Evolutionary conservation across 2,888 invertebrate species (phyloP), one percentile per base, ranked within the genome.

Genomic region (Amphimallon solstitiale): DNA sequence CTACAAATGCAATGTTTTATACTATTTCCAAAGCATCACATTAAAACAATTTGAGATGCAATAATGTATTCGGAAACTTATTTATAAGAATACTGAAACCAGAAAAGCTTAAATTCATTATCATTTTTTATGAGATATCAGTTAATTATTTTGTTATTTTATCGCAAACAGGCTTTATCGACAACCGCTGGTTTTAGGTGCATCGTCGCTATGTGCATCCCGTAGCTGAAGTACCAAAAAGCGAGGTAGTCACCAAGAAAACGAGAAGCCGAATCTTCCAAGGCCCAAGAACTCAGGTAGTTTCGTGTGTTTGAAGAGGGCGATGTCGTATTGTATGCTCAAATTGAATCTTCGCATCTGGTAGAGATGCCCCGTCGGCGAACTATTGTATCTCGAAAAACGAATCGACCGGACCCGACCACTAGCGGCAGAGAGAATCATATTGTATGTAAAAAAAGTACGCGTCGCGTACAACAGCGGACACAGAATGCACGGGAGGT

Each of bases 341-440:
- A 66, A 66, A 66, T 66, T 66, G 65, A 66, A 66, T 66, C 65
- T 66, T 66, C 52, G 52, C 60, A 66, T 66, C 65, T 60, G 51
- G 61, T 61, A 43, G 60, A 61, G 61, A 61, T 61, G 52, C 65
- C 64, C 64, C 54, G 64, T 54, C 64, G 48, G 56, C 64, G 23
- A 38, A 45, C 46, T 45, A 64, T 64, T 64, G 64, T 64, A 38
- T 54, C 51, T 62, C 46, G 49, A 15, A 62, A 59, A 59, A 62
- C 62, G 62, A 62, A 54, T 64, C 64, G 54, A 46, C 64, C 56
- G 56, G 54, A 64, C 64, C 46, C 56, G 29, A 43, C 29, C 29
- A 9, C 9, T 5, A 29, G 29, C 9, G 9, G 29, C 9, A 59
- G 56, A 59, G 56, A n/a, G n/a, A n/a, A n/a, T n/a, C 56, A 52